A percentile compares a stretch with the other conserved stretches of the same genome.
phyloP scores from a whole-genome alignment of 2,113 vertebrate species.

The Pteropus alecto region DNA sequence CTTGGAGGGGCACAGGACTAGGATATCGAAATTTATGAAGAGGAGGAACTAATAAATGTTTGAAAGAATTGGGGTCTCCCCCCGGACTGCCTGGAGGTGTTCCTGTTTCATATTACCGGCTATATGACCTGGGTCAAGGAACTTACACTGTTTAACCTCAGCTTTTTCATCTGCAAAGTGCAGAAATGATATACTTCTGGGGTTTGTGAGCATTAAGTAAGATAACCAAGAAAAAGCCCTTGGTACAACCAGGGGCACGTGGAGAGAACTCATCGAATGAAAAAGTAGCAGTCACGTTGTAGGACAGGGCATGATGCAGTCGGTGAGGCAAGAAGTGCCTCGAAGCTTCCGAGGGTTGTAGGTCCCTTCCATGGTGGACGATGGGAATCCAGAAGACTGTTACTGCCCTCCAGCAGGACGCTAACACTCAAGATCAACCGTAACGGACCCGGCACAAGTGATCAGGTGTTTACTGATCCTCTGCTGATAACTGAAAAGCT shows the following conservation, averaged over 20 bases:
- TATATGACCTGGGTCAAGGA: too few relatives aligned
- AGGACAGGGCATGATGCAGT: accelerated
- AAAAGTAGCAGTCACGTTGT: accelerated
- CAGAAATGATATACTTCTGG: not conserved
- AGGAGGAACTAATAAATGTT: too few relatives aligned
- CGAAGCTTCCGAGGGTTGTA: not conserved
- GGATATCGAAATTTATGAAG: not conserved
- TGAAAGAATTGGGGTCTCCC: not conserved
- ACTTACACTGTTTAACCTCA: not conserved
- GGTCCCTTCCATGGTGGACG: not conserved
- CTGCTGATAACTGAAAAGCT: slow-evolving; percentile 41
- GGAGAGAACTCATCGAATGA: not conserved
- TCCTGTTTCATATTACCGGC: not conserved
- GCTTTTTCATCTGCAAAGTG: not conserved
- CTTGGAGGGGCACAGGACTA: not conserved
- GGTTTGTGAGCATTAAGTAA: not conserved
- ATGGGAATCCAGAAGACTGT: not conserved
- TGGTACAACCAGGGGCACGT: not conserved
- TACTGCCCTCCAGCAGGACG: not conserved
- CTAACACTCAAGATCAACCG: not conserved
- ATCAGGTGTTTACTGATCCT: slow-evolving; percentile 16
- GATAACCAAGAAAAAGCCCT: not conserved
- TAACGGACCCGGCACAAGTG: not conserved
- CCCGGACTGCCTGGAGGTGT: not conserved
- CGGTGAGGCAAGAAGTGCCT: not conserved